Conservation (phyloP, 2,797 vertebrate genomes). For the Gouania willdenowi region DNA sequence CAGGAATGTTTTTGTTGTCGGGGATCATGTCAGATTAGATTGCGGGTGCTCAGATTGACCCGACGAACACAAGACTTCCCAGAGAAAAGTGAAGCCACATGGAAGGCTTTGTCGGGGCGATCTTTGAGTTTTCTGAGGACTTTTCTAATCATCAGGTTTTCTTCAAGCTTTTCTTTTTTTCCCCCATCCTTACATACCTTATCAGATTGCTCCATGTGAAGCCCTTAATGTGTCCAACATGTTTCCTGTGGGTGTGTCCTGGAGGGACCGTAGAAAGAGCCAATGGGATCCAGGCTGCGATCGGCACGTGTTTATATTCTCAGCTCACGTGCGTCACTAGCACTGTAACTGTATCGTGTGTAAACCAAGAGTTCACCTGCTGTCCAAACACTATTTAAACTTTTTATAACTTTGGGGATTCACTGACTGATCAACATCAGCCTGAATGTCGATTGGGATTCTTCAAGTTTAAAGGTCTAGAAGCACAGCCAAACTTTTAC, state of each 20-base stretch:
- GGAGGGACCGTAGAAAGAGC: conserved; percentile 1
- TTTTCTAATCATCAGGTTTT: neutral
- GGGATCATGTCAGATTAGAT: neutral
- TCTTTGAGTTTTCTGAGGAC: neutral
- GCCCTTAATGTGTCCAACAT: conserved; percentile 36
- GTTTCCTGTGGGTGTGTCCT: conserved; percentile 25
- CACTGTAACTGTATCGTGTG: conserved; percentile 31
- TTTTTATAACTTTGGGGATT: too few species aligned
- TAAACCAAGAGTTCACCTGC: conserved; percentile 51
- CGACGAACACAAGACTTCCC: too few species aligned
- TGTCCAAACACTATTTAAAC: too few species aligned
- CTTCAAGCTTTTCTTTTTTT: neutral
- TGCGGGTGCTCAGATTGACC: too few species aligned
- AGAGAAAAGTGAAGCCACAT: conserved; percentile 1
- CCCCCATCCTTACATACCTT: neutral
- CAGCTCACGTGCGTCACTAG: conserved; percentile 35
- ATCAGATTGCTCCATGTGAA: conserved; percentile 1
- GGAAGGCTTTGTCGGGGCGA: neutral
- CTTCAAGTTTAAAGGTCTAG: too few species aligned
- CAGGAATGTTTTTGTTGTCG: neutral
- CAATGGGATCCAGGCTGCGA: conserved; percentile 5
- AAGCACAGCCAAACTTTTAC: too few species aligned
- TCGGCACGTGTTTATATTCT: conserved; percentile 43
- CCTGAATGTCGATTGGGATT: too few species aligned
- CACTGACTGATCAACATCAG: conserved; percentile 23